These are phyloP conservation scores for Cataglyphis albicans DNA, from an alignment of 2,888 invertebrate species.

Conservation along the genomic window DNA sequence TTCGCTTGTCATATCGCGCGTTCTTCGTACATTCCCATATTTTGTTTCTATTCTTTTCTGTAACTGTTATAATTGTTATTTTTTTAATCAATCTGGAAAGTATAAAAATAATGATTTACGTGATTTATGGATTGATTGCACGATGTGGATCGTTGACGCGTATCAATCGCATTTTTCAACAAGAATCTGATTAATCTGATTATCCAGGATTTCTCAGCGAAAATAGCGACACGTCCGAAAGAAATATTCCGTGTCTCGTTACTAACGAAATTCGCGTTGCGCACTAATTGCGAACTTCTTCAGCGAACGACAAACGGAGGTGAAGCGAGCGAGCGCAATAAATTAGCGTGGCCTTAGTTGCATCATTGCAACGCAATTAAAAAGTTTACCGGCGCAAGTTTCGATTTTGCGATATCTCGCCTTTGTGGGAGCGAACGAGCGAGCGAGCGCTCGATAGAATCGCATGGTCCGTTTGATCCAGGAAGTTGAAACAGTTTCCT, in stretches of 20 bases:
- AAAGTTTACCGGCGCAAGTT: slow-evolving; percentile 59
- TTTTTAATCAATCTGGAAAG: not conserved
- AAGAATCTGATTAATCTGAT: slow-evolving; percentile 26
- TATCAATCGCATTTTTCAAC: not conserved
- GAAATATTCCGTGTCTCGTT: slow-evolving; percentile 17
- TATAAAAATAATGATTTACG: slow-evolving; percentile 11
- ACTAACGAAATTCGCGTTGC: not conserved
- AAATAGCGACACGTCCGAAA: slow-evolving; percentile 9
- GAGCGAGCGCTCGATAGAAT: slow-evolving; percentile 44
- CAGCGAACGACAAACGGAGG: not conserved
- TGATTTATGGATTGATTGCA: slow-evolving; percentile 15
- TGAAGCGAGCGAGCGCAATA: not conserved
- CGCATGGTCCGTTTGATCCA: slow-evolving; percentile 51
- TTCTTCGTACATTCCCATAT: not conserved
- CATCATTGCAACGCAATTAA: slow-evolving; percentile 64
- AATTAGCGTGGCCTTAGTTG: slow-evolving; percentile 49
- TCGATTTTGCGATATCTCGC: slow-evolving; percentile 32
- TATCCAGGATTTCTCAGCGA: slow-evolving; percentile 7
- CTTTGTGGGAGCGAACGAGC: slow-evolving; percentile 33
- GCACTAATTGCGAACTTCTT: slow-evolving; percentile 23
- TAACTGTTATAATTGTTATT: not conserved
- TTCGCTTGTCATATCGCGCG: not conserved
- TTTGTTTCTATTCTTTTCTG: not conserved
- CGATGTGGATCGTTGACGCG: not conserved
- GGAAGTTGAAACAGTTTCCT: slow-evolving; percentile 52